These are phyloP conservation scores for Malaclemys terrapin DNA, from an alignment of 2,113 vertebrate genomes.

Conservation along the genomic window DNA sequence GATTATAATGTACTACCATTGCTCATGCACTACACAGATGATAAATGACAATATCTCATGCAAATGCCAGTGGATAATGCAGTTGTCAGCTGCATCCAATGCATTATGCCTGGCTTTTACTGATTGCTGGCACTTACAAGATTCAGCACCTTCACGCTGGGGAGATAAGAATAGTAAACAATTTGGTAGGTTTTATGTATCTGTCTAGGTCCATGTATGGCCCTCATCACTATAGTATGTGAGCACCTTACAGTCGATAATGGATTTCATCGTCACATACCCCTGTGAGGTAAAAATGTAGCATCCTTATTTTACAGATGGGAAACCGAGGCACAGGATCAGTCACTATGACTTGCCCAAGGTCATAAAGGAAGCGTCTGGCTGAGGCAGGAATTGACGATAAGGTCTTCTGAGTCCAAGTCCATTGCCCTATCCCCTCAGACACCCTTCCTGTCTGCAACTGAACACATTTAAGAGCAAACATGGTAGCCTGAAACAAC, in stretches of 20 bases:
- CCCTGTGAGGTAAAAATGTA: neutral
- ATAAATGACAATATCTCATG: accelerated
- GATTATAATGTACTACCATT: accelerated
- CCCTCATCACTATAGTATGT: neutral
- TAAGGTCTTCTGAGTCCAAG: neutral
- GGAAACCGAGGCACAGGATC: neutral
- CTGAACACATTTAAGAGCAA: neutral
- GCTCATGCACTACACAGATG: accelerated
- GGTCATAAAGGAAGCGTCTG: neutral
- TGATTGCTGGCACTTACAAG: accelerated
- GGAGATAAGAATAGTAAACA: neutral
- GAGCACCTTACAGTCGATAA: accelerated
- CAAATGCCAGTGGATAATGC: accelerated
- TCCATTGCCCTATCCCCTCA: neutral
- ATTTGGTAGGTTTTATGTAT: neutral
- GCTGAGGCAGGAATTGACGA: neutral
- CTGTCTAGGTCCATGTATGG: neutral
- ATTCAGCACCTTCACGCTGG: accelerated
- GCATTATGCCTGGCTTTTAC: neutral
- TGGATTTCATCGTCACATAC: accelerated
- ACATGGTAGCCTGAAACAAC: neutral
- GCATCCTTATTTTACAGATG: neutral
- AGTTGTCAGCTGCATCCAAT: neutral
- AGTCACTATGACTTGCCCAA: neutral
- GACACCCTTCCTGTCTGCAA: accelerated